Conservation (phyloP, 2,888 invertebrate genomes). For the Agrochola macilenta region DNA sequence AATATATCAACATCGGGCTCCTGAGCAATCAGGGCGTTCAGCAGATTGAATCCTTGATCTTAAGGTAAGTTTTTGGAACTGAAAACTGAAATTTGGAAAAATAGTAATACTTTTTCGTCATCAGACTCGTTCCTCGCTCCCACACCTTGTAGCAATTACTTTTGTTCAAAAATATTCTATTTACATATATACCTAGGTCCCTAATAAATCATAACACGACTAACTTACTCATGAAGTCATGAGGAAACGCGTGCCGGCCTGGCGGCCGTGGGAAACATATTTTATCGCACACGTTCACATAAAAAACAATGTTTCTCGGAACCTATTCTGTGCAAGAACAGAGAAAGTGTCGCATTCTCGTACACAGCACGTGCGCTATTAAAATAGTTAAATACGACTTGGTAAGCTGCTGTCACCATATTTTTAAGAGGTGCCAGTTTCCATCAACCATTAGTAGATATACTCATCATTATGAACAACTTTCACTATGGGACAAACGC, state of each 20-base stretch:
- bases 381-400: neutral
- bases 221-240: conserved; percentile 17
- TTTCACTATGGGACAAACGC: too few species aligned
- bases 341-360: conserved; percentile 50
- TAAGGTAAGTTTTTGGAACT: too few species aligned
- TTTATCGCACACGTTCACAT: conserved; percentile 25
- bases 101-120: neutral
- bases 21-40: too few species aligned
- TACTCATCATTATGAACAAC: too few species aligned
- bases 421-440: too few species aligned
- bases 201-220: conserved; percentile 1
- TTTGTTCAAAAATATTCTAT: too few species aligned
- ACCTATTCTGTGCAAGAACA: conserved; percentile 33
- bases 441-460: too few species aligned
- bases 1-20: too few species aligned
- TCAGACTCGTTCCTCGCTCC: neutral
- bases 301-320: conserved; percentile 44
- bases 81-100: too few species aligned
- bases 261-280: conserved; percentile 55
- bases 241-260: conserved; percentile 47
- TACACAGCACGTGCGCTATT: conserved; percentile 38
- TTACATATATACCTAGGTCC: neutral
- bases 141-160: neutral
- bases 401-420: too few species aligned
- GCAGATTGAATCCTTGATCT: too few species aligned